Evolutionary conservation across 2,888 invertebrate genomes (phyloP).

Genomic region (Aelia acuminata): DNA sequence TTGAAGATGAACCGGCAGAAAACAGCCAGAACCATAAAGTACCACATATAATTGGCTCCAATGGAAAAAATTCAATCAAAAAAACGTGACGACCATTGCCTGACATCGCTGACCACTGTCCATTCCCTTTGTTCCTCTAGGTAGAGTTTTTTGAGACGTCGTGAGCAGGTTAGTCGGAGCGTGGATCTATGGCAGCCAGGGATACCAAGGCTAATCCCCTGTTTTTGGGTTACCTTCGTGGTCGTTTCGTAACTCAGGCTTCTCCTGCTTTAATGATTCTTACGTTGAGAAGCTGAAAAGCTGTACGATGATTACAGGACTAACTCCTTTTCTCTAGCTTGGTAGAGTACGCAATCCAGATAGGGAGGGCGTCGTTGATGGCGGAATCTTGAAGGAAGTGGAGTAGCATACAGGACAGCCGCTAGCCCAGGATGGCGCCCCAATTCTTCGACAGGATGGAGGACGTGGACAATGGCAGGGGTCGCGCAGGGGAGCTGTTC

Average conservation of each 20-base stretch:
- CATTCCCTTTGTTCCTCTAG: not conserved
- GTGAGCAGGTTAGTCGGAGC: not conserved
- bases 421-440: slow-evolving; percentile 36
- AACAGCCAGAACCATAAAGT: not conserved
- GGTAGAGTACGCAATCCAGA: not conserved
- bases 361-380: not conserved
- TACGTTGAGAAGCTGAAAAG: no score
- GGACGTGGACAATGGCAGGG: slow-evolving; percentile 34
- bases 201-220: not conserved
- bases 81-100: not conserved
- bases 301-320: no score
- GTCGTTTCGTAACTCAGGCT: no score
- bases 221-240: not conserved
- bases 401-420: slow-evolving; percentile 17
- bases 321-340: not conserved
- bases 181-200: not conserved
- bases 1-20: not conserved
- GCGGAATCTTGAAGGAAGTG: not conserved
- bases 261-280: no score
- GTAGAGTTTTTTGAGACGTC: not conserved
- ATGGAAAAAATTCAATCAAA: not conserved
- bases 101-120: not conserved
- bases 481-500: slow-evolving; percentile 27
- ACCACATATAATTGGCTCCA: not conserved
- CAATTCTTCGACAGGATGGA: slow-evolving; percentile 32